phyloP scores from a whole-genome alignment of 2,888 invertebrate genomes.

The Camptogramma bilineatum region DNA sequence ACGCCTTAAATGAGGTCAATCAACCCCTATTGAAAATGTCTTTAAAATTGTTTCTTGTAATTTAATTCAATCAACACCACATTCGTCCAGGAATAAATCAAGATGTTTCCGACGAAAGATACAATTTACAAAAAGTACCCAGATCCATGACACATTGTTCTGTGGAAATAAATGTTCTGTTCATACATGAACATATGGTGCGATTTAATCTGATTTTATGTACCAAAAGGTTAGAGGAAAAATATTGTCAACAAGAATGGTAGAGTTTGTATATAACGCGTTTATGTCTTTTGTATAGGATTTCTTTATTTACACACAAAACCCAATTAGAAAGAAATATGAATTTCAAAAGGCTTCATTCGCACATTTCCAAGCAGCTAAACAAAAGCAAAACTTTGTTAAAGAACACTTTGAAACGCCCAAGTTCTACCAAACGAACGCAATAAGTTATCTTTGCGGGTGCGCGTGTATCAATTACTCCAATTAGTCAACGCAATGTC shows the following conservation, averaged over 20 bases:
- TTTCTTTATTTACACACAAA: neutral
- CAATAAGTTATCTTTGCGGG: conserved; percentile 24
- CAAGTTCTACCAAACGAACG: conserved; percentile 24
- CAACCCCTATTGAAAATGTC: neutral
- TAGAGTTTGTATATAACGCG: conserved; percentile 25
- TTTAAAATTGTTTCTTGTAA: conserved; percentile 10
- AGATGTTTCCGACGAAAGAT: conserved; percentile 22
- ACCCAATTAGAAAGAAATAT: neutral
- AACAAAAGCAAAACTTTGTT: conserved; percentile 18
- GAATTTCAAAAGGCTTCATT: neutral
- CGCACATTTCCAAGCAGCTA: neutral
- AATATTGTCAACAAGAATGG: conserved; percentile 1
- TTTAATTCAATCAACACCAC: conserved; percentile 19
- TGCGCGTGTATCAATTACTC: conserved; percentile 30
- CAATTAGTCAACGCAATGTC: conserved; percentile 45
- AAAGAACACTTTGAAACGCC: conserved; percentile 17
- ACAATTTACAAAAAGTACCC: conserved; percentile 7
- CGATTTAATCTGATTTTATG: conserved; percentile 9
- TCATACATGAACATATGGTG: conserved; percentile 17
- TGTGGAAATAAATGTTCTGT: conserved; percentile 23
- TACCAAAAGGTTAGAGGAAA: conserved; percentile 6
- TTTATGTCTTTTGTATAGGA: conserved; percentile 34
- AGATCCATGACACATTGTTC: conserved; percentile 28
- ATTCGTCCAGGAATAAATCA: conserved; percentile 22
- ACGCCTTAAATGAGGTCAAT: conserved; percentile 4